Evolutionary conservation across 2,888 invertebrate species (phyloP).

Genomic region (Parnassius mnemosyne): DNA sequence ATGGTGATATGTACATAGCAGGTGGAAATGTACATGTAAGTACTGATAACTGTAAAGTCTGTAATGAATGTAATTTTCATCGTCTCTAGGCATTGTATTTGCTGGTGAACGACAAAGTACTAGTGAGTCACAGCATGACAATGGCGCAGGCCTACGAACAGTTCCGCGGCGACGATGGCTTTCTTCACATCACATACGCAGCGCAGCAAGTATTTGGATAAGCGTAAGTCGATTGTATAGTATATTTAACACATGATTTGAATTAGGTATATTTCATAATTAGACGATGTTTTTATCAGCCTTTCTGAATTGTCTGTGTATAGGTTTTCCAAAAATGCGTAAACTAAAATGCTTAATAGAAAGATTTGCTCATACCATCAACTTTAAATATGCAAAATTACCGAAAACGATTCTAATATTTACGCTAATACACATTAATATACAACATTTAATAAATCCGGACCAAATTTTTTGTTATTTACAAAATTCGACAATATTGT

Average conservation of each 20-base stretch:
- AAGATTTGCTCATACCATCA: background rate
- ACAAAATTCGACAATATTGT: too few relatives aligned
- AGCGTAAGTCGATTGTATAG: conserved; percentile 33
- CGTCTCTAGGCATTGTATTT: conserved; percentile 86
- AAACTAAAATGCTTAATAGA: background rate
- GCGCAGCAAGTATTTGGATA: conserved; percentile 86
- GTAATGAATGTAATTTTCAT: background rate
- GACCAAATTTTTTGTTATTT: too few relatives aligned
- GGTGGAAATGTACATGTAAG: too few relatives aligned
- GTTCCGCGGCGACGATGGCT: conserved; percentile 89
- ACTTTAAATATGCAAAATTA: too few relatives aligned
- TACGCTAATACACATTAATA: too few relatives aligned
- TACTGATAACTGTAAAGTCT: too few relatives aligned
- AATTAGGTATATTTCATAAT: background rate
- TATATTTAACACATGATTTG: background rate
- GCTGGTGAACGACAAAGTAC: conserved; percentile 88
- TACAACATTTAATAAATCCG: too few relatives aligned
- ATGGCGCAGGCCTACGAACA: conserved; percentile 90
- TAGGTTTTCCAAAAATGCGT: background rate
- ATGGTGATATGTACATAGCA: too few relatives aligned
- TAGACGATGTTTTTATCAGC: too few relatives aligned
- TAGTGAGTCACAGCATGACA: conserved; percentile 89
- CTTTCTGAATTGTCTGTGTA: background rate
- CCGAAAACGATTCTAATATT: too few relatives aligned
- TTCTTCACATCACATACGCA: conserved; percentile 92